Conservation (phyloP, 2,888 invertebrate genomes). For the Ethmia dodecea region DNA sequence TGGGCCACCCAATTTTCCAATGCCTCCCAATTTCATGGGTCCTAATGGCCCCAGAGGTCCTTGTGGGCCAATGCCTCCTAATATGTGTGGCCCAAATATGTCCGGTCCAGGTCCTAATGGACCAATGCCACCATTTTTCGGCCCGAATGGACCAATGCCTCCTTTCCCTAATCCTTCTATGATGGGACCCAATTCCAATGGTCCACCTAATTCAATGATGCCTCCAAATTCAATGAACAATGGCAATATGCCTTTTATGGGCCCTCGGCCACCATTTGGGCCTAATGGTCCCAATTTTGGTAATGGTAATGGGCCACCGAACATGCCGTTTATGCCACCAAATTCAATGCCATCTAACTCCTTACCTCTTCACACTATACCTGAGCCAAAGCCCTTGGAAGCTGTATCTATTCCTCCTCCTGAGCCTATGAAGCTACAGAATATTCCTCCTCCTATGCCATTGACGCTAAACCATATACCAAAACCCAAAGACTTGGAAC, state of each 20-base stretch:
- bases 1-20: constrained; percentile 54
- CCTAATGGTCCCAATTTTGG: constrained; percentile 53
- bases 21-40: constrained; percentile 63
- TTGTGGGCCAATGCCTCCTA: constrained; percentile 27
- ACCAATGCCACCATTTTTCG: constrained; percentile 40
- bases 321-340: constrained; percentile 48
- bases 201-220: constrained; percentile 46
- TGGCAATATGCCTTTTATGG: constrained; percentile 54
- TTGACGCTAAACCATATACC: constrained; percentile 79
- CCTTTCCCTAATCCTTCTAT: constrained; percentile 34
- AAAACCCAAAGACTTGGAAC: constrained; percentile 79
- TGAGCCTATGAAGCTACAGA: constrained; percentile 76
- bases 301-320: constrained; percentile 39
- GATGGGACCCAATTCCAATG: constrained; percentile 40
- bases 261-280: constrained; percentile 55
- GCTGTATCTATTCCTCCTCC: constrained; percentile 35
- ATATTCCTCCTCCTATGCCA: constrained; percentile 79
- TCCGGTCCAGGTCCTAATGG: constrained; percentile 42
- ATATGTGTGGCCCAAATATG: constrained; percentile 41
- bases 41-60: constrained; percentile 46
- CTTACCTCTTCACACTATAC: constrained; percentile 25
- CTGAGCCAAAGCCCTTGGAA: constrained; percentile 38
- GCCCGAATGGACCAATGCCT: too few relatives aligned
- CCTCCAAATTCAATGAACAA: constrained; percentile 34
- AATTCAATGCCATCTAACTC: constrained; percentile 31